A percentile compares a stretch with the other conserved stretches of the same genome.
Conservation (phyloP, 2,113 vertebrate species). For the Sapayoa aenigma region DNA sequence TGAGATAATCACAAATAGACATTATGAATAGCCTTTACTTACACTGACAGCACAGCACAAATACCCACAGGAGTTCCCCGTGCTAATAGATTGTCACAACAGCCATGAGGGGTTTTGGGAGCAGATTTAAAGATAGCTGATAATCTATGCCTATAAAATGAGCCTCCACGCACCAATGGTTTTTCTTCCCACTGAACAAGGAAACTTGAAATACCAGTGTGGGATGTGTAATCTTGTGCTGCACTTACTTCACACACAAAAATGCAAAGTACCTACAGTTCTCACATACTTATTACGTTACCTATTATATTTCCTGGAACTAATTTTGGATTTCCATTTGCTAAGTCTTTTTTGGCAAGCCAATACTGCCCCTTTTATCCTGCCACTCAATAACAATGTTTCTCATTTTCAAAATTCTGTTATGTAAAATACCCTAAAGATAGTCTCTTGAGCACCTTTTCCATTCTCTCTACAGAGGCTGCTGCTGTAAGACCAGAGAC, state of each 20-base stretch:
- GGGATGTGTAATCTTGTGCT: slow-evolving; percentile 30
- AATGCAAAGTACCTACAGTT: slow-evolving; percentile 40
- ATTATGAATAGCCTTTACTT: neutral
- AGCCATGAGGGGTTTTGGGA: neutral
- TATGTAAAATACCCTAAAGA: neutral
- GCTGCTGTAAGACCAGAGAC: neutral
- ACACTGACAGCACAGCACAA: neutral
- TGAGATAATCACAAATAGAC: neutral
- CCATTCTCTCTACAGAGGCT: neutral
- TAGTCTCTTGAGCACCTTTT: neutral
- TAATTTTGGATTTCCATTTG: slow-evolving; percentile 15
- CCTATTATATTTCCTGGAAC: slow-evolving; percentile 17
- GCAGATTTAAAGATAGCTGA: neutral
- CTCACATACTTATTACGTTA: neutral
- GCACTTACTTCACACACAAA: slow-evolving; percentile 1
- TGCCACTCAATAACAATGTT: neutral
- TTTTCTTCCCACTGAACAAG: slow-evolving; percentile 13
- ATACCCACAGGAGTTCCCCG: neutral
- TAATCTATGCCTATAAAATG: neutral
- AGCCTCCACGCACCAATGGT: neutral
- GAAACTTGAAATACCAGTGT: slow-evolving; percentile 38
- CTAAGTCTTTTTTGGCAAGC: neutral
- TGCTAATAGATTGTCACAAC: neutral
- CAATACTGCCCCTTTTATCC: neutral
- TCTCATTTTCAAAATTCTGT: neutral